Evolutionary conservation across 2,113 vertebrate genomes (phyloP).

Genomic region (Lanius ludovicianus): DNA sequence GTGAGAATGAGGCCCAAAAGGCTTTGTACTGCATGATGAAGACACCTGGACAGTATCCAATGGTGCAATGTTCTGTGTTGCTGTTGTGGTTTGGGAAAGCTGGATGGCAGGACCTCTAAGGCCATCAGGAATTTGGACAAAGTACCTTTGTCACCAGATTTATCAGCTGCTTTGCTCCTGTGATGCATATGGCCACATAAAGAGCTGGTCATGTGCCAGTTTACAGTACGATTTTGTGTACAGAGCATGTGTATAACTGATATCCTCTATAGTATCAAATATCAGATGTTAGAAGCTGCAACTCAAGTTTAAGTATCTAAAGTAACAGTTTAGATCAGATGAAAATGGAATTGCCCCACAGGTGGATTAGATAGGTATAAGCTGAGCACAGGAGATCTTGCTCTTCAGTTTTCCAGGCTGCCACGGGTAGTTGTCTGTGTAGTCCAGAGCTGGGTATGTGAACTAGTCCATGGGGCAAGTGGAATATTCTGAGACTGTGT

Average conservation of each 20-base stretch:
- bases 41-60: not conserved
- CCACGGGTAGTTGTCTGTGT: not conserved
- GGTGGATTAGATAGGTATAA: not conserved
- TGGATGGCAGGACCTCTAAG: not conserved
- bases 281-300: not conserved
- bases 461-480: not conserved
- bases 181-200: not conserved
- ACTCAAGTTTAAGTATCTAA: not conserved
- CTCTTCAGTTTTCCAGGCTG: not conserved
- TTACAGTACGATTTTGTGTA: not conserved
- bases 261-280: not conserved
- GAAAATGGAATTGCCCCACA: not conserved
- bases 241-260: not conserved
- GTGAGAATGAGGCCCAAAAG: fast-evolving
- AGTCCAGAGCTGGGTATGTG: not conserved
- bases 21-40: not conserved
- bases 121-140: not conserved
- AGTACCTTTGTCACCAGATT: not conserved
- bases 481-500: not conserved
- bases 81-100: not conserved
- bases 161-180: not conserved
- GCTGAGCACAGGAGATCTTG: not conserved
- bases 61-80: not conserved
- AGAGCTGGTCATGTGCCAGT: not conserved
- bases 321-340: not conserved